A percentile compares a stretch with the other conserved stretches of the same genome.
Evolutionary conservation across 2,888 invertebrate species (phyloP).

Genomic region (Palloptera scutellata): DNA sequence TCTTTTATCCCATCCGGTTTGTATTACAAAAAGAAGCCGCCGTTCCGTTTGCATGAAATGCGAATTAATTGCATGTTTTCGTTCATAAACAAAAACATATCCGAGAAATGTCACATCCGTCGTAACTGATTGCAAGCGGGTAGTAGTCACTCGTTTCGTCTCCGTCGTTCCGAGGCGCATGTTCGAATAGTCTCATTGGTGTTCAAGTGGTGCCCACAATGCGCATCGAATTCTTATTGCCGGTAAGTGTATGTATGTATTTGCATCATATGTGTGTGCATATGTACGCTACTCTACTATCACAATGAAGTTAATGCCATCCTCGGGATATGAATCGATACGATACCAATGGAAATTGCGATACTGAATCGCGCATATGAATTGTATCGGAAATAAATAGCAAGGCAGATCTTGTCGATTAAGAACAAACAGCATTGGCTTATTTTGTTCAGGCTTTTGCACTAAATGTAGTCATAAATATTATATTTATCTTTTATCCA

Average conservation of each 20-base stretch:
- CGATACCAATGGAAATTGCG: constrained; percentile 7
- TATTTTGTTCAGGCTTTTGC: constrained; percentile 40
- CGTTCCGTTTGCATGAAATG: background rate
- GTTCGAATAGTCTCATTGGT: background rate
- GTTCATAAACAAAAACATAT: constrained; percentile 10
- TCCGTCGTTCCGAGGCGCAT: background rate
- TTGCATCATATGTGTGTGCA: no score
- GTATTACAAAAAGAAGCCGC: no score
- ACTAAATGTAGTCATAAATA: constrained; percentile 44
- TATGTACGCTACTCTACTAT: no score
- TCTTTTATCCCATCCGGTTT: no score
- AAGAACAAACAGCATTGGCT: constrained; percentile 41
- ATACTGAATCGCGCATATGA: background rate
- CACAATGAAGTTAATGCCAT: no score
- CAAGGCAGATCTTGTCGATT: constrained; percentile 41
- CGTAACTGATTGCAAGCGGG: constrained; percentile 1
- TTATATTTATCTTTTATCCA: constrained; percentile 43
- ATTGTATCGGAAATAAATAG: constrained; percentile 39
- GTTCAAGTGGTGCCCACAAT: background rate
- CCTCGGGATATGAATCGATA: constrained; percentile 14
- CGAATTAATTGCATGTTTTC: constrained; percentile 17
- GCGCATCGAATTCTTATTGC: background rate
- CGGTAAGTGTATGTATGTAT: no score
- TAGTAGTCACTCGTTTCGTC: background rate
- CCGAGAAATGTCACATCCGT: constrained; percentile 17